These are phyloP conservation scores for Kobus ellipsiprymnus DNA, from an alignment of 2,113 vertebrate genomes.

Conservation along the genomic window DNA sequence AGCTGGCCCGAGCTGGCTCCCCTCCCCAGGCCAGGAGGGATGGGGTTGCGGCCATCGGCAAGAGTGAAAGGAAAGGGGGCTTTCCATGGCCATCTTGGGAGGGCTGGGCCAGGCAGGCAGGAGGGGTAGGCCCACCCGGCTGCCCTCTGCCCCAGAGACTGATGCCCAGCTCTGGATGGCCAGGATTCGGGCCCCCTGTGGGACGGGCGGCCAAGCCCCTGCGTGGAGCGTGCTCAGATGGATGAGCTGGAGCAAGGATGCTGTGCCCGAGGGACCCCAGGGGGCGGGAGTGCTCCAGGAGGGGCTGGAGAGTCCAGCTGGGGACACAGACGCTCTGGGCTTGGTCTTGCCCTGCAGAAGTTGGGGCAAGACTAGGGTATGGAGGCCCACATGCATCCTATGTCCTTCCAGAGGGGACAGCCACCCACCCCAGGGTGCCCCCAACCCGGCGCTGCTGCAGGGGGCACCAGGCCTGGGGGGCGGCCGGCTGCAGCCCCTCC, in stretches of 20 bases:
- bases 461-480: fast-evolving
- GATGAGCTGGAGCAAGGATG: fast-evolving
- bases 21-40: not conserved
- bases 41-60: fast-evolving
- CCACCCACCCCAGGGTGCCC: fast-evolving
- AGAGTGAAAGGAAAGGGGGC: not conserved
- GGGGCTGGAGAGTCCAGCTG: fast-evolving
- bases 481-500: not conserved
- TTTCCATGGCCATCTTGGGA: fast-evolving
- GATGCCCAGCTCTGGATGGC: not conserved
- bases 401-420: fast-evolving
- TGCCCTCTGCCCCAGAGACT: not conserved
- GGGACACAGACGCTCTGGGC: not conserved
- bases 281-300: fast-evolving
- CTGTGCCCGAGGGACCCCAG: fast-evolving
- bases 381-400: fast-evolving
- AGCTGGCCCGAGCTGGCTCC: not conserved
- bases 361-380: fast-evolving
- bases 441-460: fast-evolving
- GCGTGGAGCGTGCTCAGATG: fast-evolving
- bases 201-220: fast-evolving
- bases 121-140: fast-evolving
- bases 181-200: too few species aligned
- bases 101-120: fast-evolving
- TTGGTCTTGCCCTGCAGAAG: not conserved